phyloP scores from a whole-genome alignment of 2,113 vertebrate genomes.

The Engraulis encrasicolus region DNA sequence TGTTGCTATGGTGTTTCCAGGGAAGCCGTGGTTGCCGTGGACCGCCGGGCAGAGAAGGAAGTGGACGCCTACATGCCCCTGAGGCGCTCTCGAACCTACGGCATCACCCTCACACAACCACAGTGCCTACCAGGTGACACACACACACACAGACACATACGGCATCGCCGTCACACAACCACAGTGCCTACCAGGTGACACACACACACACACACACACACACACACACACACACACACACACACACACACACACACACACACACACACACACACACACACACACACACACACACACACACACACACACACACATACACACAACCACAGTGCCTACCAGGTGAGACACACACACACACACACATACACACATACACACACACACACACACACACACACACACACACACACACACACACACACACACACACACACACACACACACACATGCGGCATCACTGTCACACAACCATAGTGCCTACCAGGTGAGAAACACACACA shows the following conservation, averaged over 20 bases:
- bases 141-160: background rate
- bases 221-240: background rate
- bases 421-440: background rate
- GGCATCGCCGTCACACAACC: background rate
- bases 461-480: background rate
- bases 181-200: background rate
- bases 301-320: too few species aligned
- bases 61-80: constrained; percentile 84
- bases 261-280: background rate
- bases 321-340: background rate
- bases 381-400: too few species aligned
- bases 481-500: background rate
- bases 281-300: too few species aligned
- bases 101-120: constrained; percentile 81
- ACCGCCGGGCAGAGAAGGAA: constrained; percentile 75
- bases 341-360: too few species aligned
- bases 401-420: background rate
- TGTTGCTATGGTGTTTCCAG: constrained; percentile 59
- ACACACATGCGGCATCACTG: too few species aligned
- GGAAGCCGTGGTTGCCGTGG: constrained; percentile 85
- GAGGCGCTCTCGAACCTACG: constrained; percentile 87
- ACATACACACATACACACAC: too few species aligned
- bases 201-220: background rate
- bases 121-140: constrained; percentile 81
- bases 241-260: background rate